Base-by-base conservation (phyloP, 2,888 invertebrate species). In the Pediacus dermestoides region DNA sequence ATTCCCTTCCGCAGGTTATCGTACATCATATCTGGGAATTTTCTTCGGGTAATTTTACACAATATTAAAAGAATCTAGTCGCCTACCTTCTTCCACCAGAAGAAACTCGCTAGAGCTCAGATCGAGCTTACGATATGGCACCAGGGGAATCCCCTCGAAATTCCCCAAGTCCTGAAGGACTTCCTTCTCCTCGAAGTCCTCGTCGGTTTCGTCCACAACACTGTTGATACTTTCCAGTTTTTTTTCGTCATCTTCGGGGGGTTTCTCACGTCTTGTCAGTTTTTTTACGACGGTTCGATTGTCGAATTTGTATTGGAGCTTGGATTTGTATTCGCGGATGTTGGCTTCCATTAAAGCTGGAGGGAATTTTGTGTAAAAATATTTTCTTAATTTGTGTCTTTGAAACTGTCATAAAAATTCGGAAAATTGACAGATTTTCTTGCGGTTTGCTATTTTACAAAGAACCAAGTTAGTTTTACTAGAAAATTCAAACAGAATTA, bases 281-380 rank as follows among this genome's bases (percentile, higher is more conserved):
- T 4, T 33, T 25, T 16, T 31, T 4, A 10, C 10, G 25, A 21
- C 8, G 31, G 30, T 50, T 26, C 60, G 53, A 37, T 58, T 48
- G 2, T 58, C 54, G 40, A 60, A 64, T 45, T 66, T 68, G 46
- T 67, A 66, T 31, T 53, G 48, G 32, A 63, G 30, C 44, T 62
- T 62, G n/a, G n/a, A n/a, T n/a, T n/a, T n/a, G n/a, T n/a, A 67
- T 52, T 69, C 69, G 2, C 46, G 39, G 14, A 51, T 53, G 8
- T 51, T 51, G 1, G 52, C 39, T 2, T 57, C 41, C 2, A 50
- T 36, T 12, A 68, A 43, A 48, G 62, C 65, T 60, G 30, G 8
- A 45, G 38, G 11, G 15, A 36, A 23, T 1, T 4, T 6, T 21
- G 13, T 12, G 11, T 15, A 21, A 8, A n/a, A 31, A 31, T 31